Conservation (phyloP, 2,797 vertebrate genomes). For the Chaetodon trifasciatus region DNA sequence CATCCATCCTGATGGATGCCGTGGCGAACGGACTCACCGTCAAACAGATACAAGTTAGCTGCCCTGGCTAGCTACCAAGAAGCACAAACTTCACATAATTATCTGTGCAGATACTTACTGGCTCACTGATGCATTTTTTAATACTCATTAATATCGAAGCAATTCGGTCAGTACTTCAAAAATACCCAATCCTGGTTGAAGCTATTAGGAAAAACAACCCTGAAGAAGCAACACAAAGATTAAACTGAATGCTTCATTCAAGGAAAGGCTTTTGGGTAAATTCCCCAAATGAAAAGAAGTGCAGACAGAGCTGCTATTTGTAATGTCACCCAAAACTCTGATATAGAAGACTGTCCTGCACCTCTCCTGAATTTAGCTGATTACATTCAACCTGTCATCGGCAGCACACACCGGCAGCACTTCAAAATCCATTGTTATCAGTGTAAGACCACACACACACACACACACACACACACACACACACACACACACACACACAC, state of each 20-base stretch:
- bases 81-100: too few relatives aligned
- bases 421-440: neutral
- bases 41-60: too few relatives aligned
- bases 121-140: too few relatives aligned
- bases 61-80: too few relatives aligned
- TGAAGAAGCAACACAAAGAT: neutral
- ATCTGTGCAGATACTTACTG: too few relatives aligned
- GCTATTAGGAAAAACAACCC: neutral
- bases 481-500: neutral
- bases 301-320: neutral
- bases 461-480: neutral
- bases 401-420: too few relatives aligned
- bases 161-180: too few relatives aligned
- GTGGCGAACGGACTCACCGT: too few relatives aligned
- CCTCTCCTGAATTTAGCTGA: neutral
- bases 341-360: neutral
- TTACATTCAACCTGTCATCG: neutral
- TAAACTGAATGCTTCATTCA: neutral
- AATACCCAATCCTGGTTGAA: too few relatives aligned
- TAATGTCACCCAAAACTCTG: neutral
- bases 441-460: neutral
- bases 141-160: too few relatives aligned
- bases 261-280: neutral
- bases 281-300: neutral
- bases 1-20: too few relatives aligned